These are phyloP conservation scores for Siniperca scherzeri DNA, from an alignment of 2,797 vertebrate genomes.

Conservation along the genomic window DNA sequence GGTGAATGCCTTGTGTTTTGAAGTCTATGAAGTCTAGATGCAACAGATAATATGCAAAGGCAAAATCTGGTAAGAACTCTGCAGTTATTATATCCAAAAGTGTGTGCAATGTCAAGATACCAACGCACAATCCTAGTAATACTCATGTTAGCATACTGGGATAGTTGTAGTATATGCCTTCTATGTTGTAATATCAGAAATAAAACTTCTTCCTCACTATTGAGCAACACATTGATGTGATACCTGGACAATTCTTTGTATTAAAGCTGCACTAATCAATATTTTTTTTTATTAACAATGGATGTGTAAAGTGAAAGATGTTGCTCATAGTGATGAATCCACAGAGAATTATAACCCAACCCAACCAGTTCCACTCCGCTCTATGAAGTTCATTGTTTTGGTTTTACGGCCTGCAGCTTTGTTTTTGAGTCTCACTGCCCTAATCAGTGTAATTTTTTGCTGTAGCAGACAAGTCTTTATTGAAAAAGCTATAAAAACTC, in stretches of 20 bases:
- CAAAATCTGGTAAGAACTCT: slow-evolving; percentile 38
- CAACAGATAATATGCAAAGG: neutral
- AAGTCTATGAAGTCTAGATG: neutral
- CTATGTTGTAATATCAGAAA: neutral
- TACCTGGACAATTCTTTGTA: neutral
- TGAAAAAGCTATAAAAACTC: neutral
- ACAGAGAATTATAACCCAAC: neutral
- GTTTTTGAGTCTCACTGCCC: neutral
- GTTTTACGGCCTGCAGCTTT: neutral
- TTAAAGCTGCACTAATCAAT: neutral
- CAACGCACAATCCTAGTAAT: neutral
- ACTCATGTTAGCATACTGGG: neutral
- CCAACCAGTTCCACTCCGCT: fast-evolving
- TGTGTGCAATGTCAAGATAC: neutral
- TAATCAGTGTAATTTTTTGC: neutral
- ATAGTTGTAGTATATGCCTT: neutral
- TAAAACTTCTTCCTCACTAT: neutral
- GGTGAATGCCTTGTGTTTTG: too few relatives aligned
- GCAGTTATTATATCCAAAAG: neutral
- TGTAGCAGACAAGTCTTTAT: too few relatives aligned
- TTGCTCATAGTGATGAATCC: neutral
- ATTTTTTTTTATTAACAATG: neutral
- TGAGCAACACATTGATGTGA: neutral
- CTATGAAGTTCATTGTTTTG: neutral
- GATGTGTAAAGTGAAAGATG: neutral